A percentile compares a stretch with the other conserved stretches of the same genome.
Evolutionary conservation across 2,888 invertebrate species (phyloP).

Genomic region (Drosophila testacea): DNA sequence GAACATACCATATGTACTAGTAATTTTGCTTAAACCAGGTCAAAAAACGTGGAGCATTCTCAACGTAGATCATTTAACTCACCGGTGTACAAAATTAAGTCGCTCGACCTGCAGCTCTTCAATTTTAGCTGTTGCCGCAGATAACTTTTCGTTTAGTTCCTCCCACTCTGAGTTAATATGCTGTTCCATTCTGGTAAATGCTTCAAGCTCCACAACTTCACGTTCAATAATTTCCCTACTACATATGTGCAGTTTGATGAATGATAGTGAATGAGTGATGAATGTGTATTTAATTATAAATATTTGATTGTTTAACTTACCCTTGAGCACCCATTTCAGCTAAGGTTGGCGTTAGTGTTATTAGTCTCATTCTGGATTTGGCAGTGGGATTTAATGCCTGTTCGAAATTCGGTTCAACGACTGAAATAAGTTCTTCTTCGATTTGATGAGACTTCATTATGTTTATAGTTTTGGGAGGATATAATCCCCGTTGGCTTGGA

Average conservation of each 20-base stretch:
- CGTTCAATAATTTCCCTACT: conserved; percentile 86
- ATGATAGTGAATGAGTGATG: conserved; percentile 8
- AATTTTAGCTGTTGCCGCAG: conserved; percentile 54
- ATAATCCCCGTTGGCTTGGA: conserved; percentile 11
- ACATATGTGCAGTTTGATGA: conserved; percentile 59
- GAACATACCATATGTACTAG: no score
- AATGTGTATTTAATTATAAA: conserved; percentile 1
- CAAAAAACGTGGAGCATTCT: neutral
- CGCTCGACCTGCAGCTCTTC: conserved; percentile 60
- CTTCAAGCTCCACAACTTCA: conserved; percentile 86
- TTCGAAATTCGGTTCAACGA: conserved; percentile 28
- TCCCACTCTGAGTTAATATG: conserved; percentile 83
- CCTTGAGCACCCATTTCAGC: conserved; percentile 30
- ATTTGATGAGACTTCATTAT: conserved; percentile 50
- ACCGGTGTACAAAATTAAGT: conserved; percentile 36
- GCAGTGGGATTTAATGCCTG: neutral
- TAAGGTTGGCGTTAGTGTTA: conserved; percentile 62
- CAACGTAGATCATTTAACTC: conserved; percentile 25
- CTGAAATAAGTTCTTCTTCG: conserved; percentile 27
- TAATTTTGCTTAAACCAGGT: no score
- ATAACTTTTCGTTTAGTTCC: conserved; percentile 60
- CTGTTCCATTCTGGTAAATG: conserved; percentile 88
- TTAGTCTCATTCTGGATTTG: conserved; percentile 11
- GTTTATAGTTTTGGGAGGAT: conserved; percentile 57
- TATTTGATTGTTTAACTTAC: conserved; percentile 27